phyloP scores from a whole-genome alignment of 2,113 vertebrate genomes.

The Actinemys pallida region DNA sequence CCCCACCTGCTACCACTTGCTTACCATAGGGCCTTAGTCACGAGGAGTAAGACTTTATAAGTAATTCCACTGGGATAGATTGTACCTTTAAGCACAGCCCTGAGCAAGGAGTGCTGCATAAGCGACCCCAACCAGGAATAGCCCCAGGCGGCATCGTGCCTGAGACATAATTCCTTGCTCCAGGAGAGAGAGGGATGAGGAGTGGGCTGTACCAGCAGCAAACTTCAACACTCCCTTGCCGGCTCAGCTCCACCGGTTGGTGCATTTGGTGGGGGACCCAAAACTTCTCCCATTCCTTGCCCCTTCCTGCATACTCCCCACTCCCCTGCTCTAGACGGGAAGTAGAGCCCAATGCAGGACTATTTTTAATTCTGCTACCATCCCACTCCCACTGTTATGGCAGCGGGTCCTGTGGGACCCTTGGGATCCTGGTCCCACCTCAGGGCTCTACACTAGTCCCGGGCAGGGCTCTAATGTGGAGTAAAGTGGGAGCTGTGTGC shows the following conservation, averaged over 20 bases:
- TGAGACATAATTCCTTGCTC: background rate
- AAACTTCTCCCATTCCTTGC: background rate
- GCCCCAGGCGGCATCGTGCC: background rate
- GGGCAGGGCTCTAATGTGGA: too few relatives aligned
- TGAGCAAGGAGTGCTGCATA: background rate
- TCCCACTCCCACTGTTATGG: too few relatives aligned
- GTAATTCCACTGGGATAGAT: background rate
- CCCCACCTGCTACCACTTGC: background rate
- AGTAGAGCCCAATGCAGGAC: too few relatives aligned
- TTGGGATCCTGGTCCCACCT: too few relatives aligned
- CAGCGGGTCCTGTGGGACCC: too few relatives aligned
- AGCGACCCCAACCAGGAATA: background rate
- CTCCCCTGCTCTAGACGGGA: too few relatives aligned
- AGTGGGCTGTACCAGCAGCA: background rate
- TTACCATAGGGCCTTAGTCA: background rate
- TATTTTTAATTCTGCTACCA: too few relatives aligned
- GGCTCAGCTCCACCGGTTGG: background rate
- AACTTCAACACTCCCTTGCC: background rate
- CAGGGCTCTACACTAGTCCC: too few relatives aligned
- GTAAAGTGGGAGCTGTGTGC: too few relatives aligned
- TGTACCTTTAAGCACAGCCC: background rate
- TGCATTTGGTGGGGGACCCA: background rate
- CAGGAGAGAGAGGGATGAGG: background rate
- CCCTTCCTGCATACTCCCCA: background rate
- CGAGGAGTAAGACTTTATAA: background rate